These are phyloP conservation scores for Drosophila suboccidentalis DNA, from an alignment of 2,888 invertebrate genomes.

Conservation along the genomic window DNA sequence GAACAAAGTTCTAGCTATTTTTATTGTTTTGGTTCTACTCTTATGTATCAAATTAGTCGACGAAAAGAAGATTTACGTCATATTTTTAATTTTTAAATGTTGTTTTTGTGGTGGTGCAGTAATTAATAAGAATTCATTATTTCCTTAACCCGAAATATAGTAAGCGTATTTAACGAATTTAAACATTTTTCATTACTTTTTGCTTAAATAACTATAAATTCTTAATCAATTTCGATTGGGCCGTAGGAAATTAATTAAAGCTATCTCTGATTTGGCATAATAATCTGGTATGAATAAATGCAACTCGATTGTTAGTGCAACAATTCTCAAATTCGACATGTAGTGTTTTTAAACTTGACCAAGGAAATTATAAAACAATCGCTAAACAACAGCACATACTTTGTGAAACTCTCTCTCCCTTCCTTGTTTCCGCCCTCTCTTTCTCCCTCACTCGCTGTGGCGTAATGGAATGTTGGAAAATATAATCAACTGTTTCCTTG, in stretches of 20 bases:
- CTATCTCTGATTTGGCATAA: not conserved
- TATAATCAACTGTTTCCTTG: constrained; percentile 53
- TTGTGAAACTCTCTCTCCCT: not conserved
- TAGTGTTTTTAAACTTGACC: not conserved
- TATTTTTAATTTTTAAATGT: too few relatives aligned
- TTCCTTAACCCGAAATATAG: too few relatives aligned
- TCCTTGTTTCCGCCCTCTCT: not conserved
- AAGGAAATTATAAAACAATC: not conserved
- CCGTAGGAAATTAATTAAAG: not conserved
- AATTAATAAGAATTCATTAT: too few relatives aligned
- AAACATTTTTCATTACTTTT: too few relatives aligned
- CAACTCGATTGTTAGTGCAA: constrained; percentile 1
- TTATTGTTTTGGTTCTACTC: too few relatives aligned
- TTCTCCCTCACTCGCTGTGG: not conserved
- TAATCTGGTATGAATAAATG: not conserved
- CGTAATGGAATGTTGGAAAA: constrained; percentile 10
- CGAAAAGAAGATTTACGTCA: too few relatives aligned
- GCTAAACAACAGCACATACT: not conserved
- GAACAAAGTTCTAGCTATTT: too few relatives aligned
- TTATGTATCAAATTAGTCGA: too few relatives aligned
- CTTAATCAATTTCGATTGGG: not conserved
- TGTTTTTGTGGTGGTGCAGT: too few relatives aligned
- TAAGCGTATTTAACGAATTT: too few relatives aligned
- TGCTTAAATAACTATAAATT: too few relatives aligned
- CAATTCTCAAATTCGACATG: not conserved